A percentile compares a stretch with the other conserved stretches of the same genome.
Conservation (phyloP, 2,888 invertebrate genomes). For the Synergus itoensis region DNA sequence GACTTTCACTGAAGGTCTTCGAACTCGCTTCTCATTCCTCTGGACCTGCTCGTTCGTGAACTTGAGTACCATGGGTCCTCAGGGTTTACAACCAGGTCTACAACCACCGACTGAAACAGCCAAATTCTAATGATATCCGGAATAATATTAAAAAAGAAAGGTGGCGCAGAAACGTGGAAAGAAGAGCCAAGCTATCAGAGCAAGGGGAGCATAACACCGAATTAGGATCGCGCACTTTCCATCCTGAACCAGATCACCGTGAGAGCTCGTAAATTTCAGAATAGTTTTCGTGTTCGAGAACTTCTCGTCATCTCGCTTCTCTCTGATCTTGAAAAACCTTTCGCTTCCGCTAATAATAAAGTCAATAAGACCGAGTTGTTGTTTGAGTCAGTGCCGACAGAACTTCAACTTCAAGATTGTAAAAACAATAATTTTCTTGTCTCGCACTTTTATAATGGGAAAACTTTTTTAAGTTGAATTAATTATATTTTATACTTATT, state of each 20-base stretch:
- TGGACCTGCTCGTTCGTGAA: conserved; percentile 61
- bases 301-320: conserved; percentile 11
- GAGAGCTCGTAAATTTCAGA: conserved; percentile 49
- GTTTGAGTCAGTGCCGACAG: neutral
- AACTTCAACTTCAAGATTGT: too few relatives aligned
- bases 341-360: conserved; percentile 22
- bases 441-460: too few relatives aligned
- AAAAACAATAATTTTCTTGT: too few relatives aligned
- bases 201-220: conserved; percentile 50
- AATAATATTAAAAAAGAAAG: neutral
- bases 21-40: conserved; percentile 61
- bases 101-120: conserved; percentile 32
- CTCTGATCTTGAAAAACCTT: conserved; percentile 21
- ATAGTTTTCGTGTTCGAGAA: conserved; percentile 41
- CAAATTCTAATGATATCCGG: conserved; percentile 5
- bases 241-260: conserved; percentile 64
- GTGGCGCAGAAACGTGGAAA: conserved; percentile 5
- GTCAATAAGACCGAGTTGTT: neutral
- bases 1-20: conserved; percentile 75
- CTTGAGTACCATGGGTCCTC: conserved; percentile 60
- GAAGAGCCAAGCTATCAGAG: neutral
- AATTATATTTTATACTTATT: neutral
- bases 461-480: neutral
- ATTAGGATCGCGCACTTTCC: conserved; percentile 65
- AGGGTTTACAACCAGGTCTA: conserved; percentile 26